These are phyloP conservation scores for Drosophila obscura DNA, from an alignment of 1,140 invertebrate species.

Conservation along the genomic window DNA sequence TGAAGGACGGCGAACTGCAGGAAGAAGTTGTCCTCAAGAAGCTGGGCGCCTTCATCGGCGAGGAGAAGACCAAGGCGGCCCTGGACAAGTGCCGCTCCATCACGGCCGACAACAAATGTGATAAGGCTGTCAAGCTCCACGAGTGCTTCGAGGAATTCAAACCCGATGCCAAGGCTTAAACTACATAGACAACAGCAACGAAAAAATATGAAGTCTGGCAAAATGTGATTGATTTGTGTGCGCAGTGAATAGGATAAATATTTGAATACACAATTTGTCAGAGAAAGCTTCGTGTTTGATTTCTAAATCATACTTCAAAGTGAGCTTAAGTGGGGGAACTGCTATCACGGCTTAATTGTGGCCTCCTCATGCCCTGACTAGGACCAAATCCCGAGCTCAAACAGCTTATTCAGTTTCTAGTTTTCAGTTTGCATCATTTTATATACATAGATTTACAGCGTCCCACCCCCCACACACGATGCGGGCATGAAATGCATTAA, in stretches of 20 bases:
- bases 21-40: conserved; percentile 63
- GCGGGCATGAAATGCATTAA: too few species aligned
- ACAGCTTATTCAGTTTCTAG: too few species aligned
- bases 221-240: conserved; percentile 67
- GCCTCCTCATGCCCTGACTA: too few species aligned
- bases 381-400: too few species aligned
- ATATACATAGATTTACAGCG: too few species aligned
- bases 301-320: too few species aligned
- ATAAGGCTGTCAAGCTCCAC: conserved; percentile 61
- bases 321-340: too few species aligned
- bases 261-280: conserved; percentile 29
- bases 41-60: conserved; percentile 55
- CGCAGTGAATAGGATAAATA: conserved; percentile 31
- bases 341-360: too few species aligned
- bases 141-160: conserved; percentile 66
- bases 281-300: background rate
- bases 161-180: conserved; percentile 51
- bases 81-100: conserved; percentile 55
- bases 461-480: too few species aligned
- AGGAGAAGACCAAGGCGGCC: conserved; percentile 67
- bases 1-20: conserved; percentile 62
- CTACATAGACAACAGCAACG: background rate
- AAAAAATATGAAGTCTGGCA: conserved; percentile 16
- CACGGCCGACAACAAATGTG: conserved; percentile 67
- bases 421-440: too few species aligned